Conservation (phyloP, 1,140 invertebrate species). For the Monochamus saltuarius region DNA sequence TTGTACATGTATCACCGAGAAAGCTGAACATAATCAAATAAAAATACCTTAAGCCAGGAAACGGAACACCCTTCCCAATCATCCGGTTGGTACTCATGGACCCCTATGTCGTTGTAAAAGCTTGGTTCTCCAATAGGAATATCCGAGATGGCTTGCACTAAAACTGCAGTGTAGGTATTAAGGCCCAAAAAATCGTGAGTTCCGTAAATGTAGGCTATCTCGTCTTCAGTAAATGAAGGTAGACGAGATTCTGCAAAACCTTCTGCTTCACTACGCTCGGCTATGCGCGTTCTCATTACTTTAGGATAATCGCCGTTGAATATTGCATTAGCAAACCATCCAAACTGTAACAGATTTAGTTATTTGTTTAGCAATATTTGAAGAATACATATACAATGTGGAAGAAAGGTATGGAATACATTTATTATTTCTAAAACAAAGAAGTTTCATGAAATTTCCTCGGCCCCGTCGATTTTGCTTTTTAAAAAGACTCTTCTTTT, state of each 20-base stretch:
- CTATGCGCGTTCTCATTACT: slow-evolving; percentile 53
- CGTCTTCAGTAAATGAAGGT: slow-evolving; percentile 53
- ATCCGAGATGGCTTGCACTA: background rate
- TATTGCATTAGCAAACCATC: slow-evolving; percentile 52
- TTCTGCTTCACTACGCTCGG: slow-evolving; percentile 51
- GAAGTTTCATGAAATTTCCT: no score
- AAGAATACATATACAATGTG: no score
- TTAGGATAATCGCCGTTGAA: slow-evolving; percentile 59
- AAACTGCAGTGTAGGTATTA: slow-evolving; percentile 50
- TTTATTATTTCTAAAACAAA: no score
- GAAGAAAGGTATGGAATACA: slow-evolving; percentile 49
- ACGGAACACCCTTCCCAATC: no score
- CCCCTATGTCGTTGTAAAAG: slow-evolving; percentile 1
- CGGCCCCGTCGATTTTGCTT: no score
- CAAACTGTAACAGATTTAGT: slow-evolving; percentile 11
- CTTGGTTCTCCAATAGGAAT: background rate
- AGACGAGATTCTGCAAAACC: slow-evolving; percentile 53
- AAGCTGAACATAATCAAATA: no score
- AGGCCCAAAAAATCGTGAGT: slow-evolving; percentile 40
- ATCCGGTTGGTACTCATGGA: background rate
- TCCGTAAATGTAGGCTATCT: slow-evolving; percentile 50
- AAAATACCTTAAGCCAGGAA: no score
- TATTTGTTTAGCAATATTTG: no score
- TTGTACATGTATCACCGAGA: no score
- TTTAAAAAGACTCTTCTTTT: no score